phyloP scores from a whole-genome alignment of 2,797 vertebrate species.

The Channallabes apus region DNA sequence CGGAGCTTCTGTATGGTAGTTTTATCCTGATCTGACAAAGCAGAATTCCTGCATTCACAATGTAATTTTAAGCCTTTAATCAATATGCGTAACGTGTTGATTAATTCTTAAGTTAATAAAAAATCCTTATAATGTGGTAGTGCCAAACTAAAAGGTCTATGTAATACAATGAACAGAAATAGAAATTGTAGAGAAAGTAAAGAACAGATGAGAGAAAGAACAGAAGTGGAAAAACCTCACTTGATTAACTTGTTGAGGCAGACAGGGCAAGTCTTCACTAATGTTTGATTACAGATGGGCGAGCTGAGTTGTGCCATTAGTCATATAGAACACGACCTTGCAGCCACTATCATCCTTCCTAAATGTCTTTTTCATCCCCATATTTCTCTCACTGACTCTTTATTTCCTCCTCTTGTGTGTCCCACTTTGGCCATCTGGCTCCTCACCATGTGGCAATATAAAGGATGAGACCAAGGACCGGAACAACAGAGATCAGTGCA shows the following conservation, averaged over 20 bases:
- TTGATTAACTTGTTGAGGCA: constrained; percentile 57
- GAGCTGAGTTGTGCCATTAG: constrained; percentile 66
- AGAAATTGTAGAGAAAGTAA: not conserved
- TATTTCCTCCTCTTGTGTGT: constrained; percentile 46
- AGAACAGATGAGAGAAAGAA: constrained; percentile 36
- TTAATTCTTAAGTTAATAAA: not conserved
- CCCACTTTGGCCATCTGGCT: constrained; percentile 44
- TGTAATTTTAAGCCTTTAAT: not conserved
- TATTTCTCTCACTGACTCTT: constrained; percentile 35
- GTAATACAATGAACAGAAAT: not conserved
- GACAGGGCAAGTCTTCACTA: constrained; percentile 69
- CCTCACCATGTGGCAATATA: constrained; percentile 38
- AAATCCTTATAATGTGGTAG: not conserved
- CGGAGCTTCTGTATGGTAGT: not conserved
- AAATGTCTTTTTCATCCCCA: constrained; percentile 14
- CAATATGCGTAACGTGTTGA: not conserved
- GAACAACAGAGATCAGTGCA: constrained; percentile 29
- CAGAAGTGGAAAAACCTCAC: constrained; percentile 48
- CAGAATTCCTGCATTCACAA: not conserved
- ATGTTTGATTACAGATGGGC: constrained; percentile 72
- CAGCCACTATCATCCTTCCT: constrained; percentile 29
- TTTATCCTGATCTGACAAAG: not conserved
- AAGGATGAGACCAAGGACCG: constrained; percentile 37
- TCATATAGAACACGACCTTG: constrained; percentile 66
- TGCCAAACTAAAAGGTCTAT: not conserved